Conservation (phyloP, 2,797 vertebrate species). For the Uromys caudimaculatus region DNA sequence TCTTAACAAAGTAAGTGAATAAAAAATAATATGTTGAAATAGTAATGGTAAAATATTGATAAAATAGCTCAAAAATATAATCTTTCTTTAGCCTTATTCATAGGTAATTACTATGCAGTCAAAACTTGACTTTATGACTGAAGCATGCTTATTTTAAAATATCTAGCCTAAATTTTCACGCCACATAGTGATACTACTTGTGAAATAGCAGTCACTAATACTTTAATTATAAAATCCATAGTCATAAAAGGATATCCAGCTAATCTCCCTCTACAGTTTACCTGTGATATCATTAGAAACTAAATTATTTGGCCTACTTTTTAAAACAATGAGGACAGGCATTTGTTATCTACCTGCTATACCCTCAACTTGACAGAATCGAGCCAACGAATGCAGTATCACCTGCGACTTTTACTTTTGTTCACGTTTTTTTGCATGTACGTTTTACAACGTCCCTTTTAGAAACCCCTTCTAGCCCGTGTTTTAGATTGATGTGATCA, state of each 20-base stretch:
- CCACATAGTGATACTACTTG: conserved; percentile 1
- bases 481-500: conserved; percentile 63
- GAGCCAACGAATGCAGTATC: conserved; percentile 64
- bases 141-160: conserved; percentile 12
- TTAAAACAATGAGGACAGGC: background rate
- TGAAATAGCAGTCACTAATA: conserved; percentile 69
- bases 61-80: conserved; percentile 4
- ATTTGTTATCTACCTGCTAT: background rate
- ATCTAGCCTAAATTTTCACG: background rate
- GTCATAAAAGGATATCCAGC: conserved; percentile 71
- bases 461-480: background rate
- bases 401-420: conserved; percentile 18
- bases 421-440: background rate
- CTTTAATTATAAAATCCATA: conserved; percentile 71
- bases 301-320: conserved; percentile 15
- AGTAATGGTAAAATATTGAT: conserved; percentile 1
- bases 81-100: background rate
- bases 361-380: background rate
- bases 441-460: background rate
- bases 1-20: conserved; percentile 47
- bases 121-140: background rate
- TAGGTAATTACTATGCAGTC: background rate
- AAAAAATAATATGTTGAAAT: conserved; percentile 51
- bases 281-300: background rate
- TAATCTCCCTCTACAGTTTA: background rate